Conservation (phyloP, 2,888 invertebrate genomes). For the Carpatolechia fugitivella region DNA sequence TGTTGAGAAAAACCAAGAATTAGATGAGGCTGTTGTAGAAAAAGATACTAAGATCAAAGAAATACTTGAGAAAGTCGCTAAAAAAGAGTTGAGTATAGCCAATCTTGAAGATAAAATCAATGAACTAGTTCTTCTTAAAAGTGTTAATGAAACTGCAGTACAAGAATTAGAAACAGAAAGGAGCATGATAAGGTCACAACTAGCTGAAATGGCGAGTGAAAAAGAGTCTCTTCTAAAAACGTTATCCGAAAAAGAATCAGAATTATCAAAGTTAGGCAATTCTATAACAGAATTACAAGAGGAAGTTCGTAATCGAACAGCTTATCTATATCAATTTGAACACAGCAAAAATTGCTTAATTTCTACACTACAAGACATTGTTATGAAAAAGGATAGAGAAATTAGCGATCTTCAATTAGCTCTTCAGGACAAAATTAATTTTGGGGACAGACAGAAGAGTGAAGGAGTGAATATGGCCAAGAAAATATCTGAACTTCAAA, state of each 20-base stretch:
- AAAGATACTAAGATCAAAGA: slow-evolving; percentile 51
- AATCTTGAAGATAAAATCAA: slow-evolving; percentile 36
- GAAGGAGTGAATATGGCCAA: slow-evolving; percentile 34
- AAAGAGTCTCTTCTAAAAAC: slow-evolving; percentile 27
- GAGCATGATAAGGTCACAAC: slow-evolving; percentile 26
- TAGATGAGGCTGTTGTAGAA: slow-evolving; percentile 37
- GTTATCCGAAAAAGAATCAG: slow-evolving; percentile 31
- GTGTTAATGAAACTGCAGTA: slow-evolving; percentile 25
- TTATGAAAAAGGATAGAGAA: slow-evolving; percentile 35
- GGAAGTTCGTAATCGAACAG: slow-evolving; percentile 15
- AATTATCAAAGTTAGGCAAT: slow-evolving; percentile 32
- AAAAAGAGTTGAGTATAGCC: slow-evolving; percentile 34
- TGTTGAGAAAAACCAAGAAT: slow-evolving; percentile 37
- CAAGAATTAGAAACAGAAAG: slow-evolving; percentile 32
- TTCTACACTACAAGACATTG: slow-evolving; percentile 21
- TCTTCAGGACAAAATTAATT: slow-evolving; percentile 36
- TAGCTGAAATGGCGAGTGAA: slow-evolving; percentile 28
- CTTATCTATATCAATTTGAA: slow-evolving; percentile 31
- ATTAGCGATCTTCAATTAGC: slow-evolving; percentile 33
- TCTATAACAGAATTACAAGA: slow-evolving; percentile 21
- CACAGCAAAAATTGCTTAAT: slow-evolving; percentile 36
- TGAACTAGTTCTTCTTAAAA: slow-evolving; percentile 33
- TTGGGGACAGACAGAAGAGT: slow-evolving; percentile 31
- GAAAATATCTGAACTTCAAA: slow-evolving; percentile 36
- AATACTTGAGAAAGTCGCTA: slow-evolving; percentile 36